Base-by-base conservation (phyloP, 1,140 invertebrate genomes). In the Listronotus bonariensis region DNA sequence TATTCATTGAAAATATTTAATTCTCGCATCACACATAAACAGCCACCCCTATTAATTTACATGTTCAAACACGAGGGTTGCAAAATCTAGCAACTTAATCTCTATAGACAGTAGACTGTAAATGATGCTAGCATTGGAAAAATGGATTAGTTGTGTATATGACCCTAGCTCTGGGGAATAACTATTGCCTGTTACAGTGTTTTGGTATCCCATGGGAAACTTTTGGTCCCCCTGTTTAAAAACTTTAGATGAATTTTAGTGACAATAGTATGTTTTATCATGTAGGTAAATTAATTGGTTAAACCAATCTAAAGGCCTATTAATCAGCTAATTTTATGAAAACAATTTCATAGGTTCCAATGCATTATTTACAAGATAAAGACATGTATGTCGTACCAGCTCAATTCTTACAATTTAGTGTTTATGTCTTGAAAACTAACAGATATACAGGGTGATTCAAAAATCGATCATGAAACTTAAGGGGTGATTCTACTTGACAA, bases 1-100 rank as follows among this genome's bases (percentile, higher is more conserved):
- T 55, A 55, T 55, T 55, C 53, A 55, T 55, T 12, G 18, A 15
- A n/a, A 12, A 31, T 55, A 55, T 55, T 38, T 41, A 55, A 55
- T 55, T 55, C 41, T 36, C 2, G 20, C 38, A 55, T 18, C 53
- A 42, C 53, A 55, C 15, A 42, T 26, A 42, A 42, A 14, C 14
- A 14, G 36, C 36, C 38, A 14, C 48, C 53, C 53, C 53, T 41
- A 42, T 55, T 55, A 55, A 55, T 55, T 55, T 55, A 40, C 53
- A 55, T 55, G 53, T 41, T 41, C n/a, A 42, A 55, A 55, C 53
- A 55, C 10, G 36, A 14, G 53, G 53, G 38, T 12, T 32, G 11
- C 7, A n/a, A 11, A 26, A 12, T 34, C 6, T 15, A 18, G 53
- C 40, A 42, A 55, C 53, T 55, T 55, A 55, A 55, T 55, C 53